Percentiles rank a stretch among this genome's conserved stretches.
Evolutionary conservation across 2,797 vertebrate species (phyloP).

Genomic region (Nannoperca obscura): DNA sequence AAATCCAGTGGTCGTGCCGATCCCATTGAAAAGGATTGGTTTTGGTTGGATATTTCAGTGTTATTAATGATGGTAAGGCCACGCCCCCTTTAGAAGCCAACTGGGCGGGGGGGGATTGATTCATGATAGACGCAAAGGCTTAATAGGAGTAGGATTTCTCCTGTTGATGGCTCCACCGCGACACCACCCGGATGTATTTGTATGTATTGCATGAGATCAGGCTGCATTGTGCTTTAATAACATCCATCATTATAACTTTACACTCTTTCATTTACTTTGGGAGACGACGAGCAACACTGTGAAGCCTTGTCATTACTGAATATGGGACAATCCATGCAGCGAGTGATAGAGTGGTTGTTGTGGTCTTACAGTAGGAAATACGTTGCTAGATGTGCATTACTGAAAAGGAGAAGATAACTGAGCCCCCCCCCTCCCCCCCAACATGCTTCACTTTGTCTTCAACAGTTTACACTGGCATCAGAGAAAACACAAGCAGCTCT

Average conservation of each 20-base stretch:
- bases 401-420: background rate
- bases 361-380: background rate
- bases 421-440: background rate
- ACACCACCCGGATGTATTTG: background rate
- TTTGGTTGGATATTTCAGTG: background rate
- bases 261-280: background rate
- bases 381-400: background rate
- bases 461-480: background rate
- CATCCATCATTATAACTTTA: background rate
- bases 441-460: background rate
- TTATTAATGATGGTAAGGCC: background rate
- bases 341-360: no score
- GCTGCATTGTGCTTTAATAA: background rate
- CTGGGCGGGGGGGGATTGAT: no score
- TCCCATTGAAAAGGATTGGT: background rate
- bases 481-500: background rate
- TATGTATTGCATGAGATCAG: background rate
- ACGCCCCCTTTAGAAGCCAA: background rate
- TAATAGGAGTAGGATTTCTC: background rate
- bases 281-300: background rate
- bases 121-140: background rate
- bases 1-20: background rate
- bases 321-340: background rate
- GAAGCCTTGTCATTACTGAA: background rate
- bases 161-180: background rate